Evolutionary conservation across 2,113 vertebrate species (phyloP).

Genomic region (Mohoua ochrocephala): DNA sequence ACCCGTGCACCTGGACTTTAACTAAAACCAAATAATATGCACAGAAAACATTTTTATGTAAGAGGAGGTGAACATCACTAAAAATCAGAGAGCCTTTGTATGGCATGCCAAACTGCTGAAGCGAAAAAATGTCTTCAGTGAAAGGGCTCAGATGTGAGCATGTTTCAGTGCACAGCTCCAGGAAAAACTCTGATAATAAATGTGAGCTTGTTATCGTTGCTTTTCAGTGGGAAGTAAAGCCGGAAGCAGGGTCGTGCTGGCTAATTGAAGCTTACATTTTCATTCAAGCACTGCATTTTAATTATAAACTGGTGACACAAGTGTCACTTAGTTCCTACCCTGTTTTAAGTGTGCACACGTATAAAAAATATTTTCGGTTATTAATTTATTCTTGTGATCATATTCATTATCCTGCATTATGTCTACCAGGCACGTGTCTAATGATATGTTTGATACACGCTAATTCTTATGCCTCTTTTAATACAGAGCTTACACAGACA

Average conservation of each 20-base stretch:
- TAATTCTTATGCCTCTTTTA: constrained; percentile 47
- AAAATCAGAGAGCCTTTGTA: constrained; percentile 81
- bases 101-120: constrained; percentile 77
- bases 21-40: constrained; percentile 61
- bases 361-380: constrained; percentile 51
- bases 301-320: constrained; percentile 72
- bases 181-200: constrained; percentile 69
- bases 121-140: constrained; percentile 68
- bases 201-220: constrained; percentile 74
- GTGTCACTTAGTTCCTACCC: constrained; percentile 51
- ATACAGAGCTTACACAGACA: neutral
- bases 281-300: constrained; percentile 59
- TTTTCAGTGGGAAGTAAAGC: constrained; percentile 70
- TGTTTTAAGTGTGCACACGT: constrained; percentile 56
- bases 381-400: constrained; percentile 53
- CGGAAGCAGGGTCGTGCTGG: constrained; percentile 67
- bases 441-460: constrained; percentile 51
- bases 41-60: constrained; percentile 78
- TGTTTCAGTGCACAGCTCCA: constrained; percentile 69
- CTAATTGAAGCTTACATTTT: constrained; percentile 76
- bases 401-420: constrained; percentile 49
- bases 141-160: constrained; percentile 74
- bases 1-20: constrained; percentile 69
- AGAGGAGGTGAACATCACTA: constrained; percentile 73
- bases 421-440: constrained; percentile 59